Evolutionary conservation across 2,797 vertebrate species (phyloP).

Genomic region (Rhinoraja longicauda): DNA sequence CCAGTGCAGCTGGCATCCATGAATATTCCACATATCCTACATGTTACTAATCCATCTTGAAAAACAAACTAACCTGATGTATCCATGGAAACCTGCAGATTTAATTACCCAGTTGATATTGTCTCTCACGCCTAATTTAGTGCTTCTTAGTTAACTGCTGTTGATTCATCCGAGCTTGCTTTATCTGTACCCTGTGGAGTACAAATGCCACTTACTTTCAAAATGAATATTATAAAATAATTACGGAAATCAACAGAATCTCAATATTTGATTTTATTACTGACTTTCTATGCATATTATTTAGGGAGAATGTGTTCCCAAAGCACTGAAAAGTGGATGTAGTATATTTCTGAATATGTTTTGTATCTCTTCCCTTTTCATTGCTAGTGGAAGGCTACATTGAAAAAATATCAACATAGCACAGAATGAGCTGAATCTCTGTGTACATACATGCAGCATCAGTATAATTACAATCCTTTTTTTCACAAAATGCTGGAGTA

Average conservation of each 20-base stretch:
- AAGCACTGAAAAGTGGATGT: neutral
- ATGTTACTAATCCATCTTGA: constrained; percentile 20
- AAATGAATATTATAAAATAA: constrained; percentile 19
- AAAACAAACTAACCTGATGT: constrained; percentile 9
- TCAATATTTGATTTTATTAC: neutral
- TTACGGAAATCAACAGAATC: neutral
- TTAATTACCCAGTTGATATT: constrained; percentile 33
- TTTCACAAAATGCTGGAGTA: no score
- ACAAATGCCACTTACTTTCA: constrained; percentile 17
- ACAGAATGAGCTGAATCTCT: neutral
- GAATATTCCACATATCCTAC: neutral
- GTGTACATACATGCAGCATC: neutral
- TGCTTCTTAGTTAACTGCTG: constrained; percentile 2
- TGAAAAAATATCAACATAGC: neutral
- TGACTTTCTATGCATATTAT: neutral
- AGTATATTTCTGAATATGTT: neutral
- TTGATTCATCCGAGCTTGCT: neutral
- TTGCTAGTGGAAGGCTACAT: neutral
- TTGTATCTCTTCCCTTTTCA: neutral
- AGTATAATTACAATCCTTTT: neutral
- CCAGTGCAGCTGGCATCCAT: neutral
- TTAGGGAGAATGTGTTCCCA: constrained; percentile 4
- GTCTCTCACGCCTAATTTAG: constrained; percentile 23
- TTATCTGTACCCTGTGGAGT: neutral
- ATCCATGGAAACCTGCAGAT: constrained; percentile 31